These are phyloP conservation scores for Tenthredo notha DNA, from an alignment of 2,888 invertebrate genomes.

Conservation along the genomic window DNA sequence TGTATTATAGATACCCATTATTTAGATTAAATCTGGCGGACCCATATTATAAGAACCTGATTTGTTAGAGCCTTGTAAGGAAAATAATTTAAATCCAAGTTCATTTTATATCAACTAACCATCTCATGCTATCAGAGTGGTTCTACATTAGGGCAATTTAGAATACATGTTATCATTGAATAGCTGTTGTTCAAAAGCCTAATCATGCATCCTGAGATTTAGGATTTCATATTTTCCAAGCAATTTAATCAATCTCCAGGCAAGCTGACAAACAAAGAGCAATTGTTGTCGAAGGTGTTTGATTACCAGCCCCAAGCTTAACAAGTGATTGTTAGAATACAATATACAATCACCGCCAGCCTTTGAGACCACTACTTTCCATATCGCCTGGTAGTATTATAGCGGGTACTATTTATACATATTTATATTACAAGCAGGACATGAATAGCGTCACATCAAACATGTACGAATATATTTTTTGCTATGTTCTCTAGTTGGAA, in stretches of 20 bases:
- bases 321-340: neutral
- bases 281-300: neutral
- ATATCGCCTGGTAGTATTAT: neutral
- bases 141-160: neutral
- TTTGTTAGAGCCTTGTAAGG: slow-evolving; percentile 5
- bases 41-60: slow-evolving; percentile 1
- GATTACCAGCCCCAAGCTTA: neutral
- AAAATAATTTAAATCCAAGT: slow-evolving; percentile 37
- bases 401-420: slow-evolving; percentile 6
- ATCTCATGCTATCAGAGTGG: neutral
- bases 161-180: slow-evolving; percentile 26
- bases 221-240: neutral
- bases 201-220: neutral
- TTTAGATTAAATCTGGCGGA: slow-evolving; percentile 18
- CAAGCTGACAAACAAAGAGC: no score
- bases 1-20: slow-evolving; percentile 12
- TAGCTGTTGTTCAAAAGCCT: neutral
- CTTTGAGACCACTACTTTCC: neutral
- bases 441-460: slow-evolving; percentile 22
- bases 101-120: slow-evolving; percentile 15
- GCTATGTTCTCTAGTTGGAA: slow-evolving; percentile 42
- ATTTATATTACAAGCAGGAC: slow-evolving; percentile 17
- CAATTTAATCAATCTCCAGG: neutral
- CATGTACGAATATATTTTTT: slow-evolving; percentile 21
- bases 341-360: neutral